Conservation (phyloP, 2,113 vertebrate genomes). For the Apaloderma vittatum region DNA sequence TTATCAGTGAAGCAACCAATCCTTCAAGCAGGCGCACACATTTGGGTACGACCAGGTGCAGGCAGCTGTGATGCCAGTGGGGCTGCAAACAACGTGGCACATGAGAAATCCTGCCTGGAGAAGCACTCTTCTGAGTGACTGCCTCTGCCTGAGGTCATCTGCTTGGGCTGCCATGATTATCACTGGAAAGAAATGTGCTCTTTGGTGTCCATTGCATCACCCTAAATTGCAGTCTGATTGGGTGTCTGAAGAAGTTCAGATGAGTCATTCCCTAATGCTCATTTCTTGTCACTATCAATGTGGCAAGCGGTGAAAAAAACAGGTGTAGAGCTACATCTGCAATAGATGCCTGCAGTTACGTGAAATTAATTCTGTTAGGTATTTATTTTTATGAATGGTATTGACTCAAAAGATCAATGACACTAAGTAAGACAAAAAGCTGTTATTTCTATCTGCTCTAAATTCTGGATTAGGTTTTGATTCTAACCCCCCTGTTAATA, state of each 20-base stretch:
- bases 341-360: not conserved
- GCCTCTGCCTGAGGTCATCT: not conserved
- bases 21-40: accelerated
- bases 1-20: not conserved
- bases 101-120: not conserved
- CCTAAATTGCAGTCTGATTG: not conserved
- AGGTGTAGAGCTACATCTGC: not conserved
- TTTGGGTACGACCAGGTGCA: not conserved
- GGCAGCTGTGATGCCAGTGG: not conserved
- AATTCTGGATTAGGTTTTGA: not conserved
- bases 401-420: not conserved
- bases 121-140: not conserved
- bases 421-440: not conserved
- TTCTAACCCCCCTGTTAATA: not conserved
- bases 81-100: accelerated
- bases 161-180: accelerated
- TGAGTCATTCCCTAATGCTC: not conserved
- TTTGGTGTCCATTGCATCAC: not conserved
- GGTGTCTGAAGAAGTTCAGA: not conserved
- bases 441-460: not conserved
- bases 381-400: not conserved
- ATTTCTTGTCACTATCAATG: not conserved
- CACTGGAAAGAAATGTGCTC: not conserved
- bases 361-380: not conserved
- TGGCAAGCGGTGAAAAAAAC: not conserved